These are phyloP conservation scores for Chrysodeixis includens DNA, from an alignment of 2,888 invertebrate genomes.

Conservation along the genomic window DNA sequence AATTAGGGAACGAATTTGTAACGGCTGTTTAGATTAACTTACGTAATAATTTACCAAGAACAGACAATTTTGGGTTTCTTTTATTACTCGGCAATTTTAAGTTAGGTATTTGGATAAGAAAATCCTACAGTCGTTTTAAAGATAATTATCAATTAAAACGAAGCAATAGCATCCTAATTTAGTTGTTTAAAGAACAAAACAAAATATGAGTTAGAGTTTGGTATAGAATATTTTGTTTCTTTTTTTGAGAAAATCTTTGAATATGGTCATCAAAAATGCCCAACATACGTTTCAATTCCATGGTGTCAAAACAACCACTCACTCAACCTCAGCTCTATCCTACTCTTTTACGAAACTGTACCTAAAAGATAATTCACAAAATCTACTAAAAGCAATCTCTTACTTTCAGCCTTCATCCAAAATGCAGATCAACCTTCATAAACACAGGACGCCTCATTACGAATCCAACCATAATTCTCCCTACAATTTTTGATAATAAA, in stretches of 20 bases:
- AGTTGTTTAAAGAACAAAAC: no score
- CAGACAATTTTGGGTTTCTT: neutral
- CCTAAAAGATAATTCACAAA: neutral
- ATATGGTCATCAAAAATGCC: no score
- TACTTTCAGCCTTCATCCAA: neutral
- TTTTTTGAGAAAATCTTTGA: no score
- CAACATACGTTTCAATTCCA: no score
- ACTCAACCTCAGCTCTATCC: no score
- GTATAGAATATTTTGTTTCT: no score
- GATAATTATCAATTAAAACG: no score
- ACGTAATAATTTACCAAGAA: constrained; percentile 20
- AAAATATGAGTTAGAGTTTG: no score
- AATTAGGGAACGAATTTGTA: constrained; percentile 42
- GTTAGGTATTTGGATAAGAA: neutral
- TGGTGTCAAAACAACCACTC: no score
- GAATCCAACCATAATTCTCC: neutral
- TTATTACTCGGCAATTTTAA: neutral
- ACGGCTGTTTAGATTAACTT: constrained; percentile 31
- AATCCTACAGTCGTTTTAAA: no score
- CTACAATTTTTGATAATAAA: constrained; percentile 19
- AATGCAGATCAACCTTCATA: constrained; percentile 1
- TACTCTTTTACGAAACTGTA: neutral
- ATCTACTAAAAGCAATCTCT: constrained; percentile 2
- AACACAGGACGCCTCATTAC: neutral
- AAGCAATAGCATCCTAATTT: no score